Evolutionary conservation across 1,140 invertebrate species (phyloP).

Genomic region (Megathymus violae): DNA sequence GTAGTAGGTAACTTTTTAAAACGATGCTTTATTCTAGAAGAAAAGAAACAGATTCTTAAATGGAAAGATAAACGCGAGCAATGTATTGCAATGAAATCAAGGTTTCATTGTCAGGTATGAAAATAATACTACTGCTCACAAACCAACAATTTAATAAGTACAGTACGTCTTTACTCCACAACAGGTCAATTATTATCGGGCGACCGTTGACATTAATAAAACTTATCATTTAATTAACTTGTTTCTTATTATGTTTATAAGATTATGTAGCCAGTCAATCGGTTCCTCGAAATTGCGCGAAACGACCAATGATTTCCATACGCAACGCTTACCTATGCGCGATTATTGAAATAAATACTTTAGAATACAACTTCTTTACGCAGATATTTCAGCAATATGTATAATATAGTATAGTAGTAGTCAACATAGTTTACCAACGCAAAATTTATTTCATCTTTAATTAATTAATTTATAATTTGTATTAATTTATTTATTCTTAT

Average conservation of each 20-base stretch:
- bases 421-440: no score
- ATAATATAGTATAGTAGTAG: no score
- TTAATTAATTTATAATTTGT: no score
- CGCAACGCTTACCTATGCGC: no score
- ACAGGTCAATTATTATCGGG: slow-evolving; percentile 44
- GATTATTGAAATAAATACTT: slow-evolving; percentile 4
- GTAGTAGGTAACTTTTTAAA: no score
- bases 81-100: background rate
- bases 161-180: slow-evolving; percentile 3
- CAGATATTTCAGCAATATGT: no score
- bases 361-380: no score
- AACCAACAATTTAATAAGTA: background rate
- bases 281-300: slow-evolving; percentile 23
- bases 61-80: no score
- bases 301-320: slow-evolving; percentile 3
- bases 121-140: background rate
- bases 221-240: slow-evolving; percentile 63
- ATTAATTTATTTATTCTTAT: no score
- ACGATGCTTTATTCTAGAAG: no score
- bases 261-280: slow-evolving; percentile 19
- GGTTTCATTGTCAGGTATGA: background rate
- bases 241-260: slow-evolving; percentile 42
- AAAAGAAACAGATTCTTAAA: no score
- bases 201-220: slow-evolving; percentile 54
- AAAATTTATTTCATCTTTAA: no score